Conservation (phyloP, 2,888 invertebrate genomes). For the Epiblema foenella region DNA sequence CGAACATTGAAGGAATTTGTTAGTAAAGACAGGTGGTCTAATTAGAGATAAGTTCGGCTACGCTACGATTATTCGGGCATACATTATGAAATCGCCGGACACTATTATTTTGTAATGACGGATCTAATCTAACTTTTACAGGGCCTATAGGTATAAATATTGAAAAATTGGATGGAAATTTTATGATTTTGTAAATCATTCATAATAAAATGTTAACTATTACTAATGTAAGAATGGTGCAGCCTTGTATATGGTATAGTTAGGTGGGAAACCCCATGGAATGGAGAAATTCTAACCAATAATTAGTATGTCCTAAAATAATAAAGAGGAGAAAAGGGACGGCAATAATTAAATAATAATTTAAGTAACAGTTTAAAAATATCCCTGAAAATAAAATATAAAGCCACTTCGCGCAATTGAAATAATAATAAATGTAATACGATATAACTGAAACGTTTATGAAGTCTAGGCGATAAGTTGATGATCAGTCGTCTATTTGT, state of each 20-base stretch:
- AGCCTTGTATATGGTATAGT: conserved; percentile 7
- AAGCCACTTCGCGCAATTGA: neutral
- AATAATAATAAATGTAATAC: neutral
- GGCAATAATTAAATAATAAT: conserved; percentile 2
- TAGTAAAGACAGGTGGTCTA: neutral
- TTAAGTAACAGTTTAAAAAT: neutral
- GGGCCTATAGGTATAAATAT: conserved; percentile 38
- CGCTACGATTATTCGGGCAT: neutral
- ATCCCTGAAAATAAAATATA: no score
- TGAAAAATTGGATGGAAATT: conserved; percentile 12
- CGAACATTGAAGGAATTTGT: conserved; percentile 1
- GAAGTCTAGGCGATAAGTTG: neutral
- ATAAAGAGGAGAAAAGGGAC: neutral
- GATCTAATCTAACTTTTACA: conserved; percentile 26
- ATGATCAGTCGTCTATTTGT: conserved; percentile 14
- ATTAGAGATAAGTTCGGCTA: neutral
- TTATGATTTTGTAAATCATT: conserved; percentile 11
- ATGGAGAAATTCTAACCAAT: conserved; percentile 21
- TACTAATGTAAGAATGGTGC: conserved; percentile 34
- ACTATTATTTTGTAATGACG: neutral
- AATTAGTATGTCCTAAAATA: neutral
- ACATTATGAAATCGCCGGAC: neutral
- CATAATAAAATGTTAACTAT: conserved; percentile 33
- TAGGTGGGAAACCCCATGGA: conserved; percentile 11
- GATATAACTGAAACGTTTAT: neutral